Base-by-base conservation (phyloP, 2,797 vertebrate species). In the Esox lucius region DNA sequence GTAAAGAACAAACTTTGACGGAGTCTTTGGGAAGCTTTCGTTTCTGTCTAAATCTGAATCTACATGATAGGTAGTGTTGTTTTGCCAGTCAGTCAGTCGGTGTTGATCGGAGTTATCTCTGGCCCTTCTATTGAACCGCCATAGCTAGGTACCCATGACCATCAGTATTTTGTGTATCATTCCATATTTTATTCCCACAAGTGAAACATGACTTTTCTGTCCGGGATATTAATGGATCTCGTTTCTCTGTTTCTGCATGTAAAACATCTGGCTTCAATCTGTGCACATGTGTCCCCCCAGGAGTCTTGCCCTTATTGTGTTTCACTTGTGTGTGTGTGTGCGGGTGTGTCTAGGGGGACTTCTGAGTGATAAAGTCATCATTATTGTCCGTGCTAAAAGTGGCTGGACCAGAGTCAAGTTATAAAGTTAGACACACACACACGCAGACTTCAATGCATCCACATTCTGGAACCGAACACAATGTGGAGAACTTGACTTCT, bases 211-310 rank as follows among this genome's bases (percentile, higher is more conserved):
- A 15, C 42, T 46, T 24, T 46, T 53, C 51, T 72, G 2, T 72
- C 0, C 74, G 5, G 71, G 33, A 80, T 62, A 83, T 84, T 85
- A 87, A 86, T 81, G 89, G 87, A 87, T 81, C 72, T 76, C 64
- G 22, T 65, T 62, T 42, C 75, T 72, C 42, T 24, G 39, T 31
- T 86, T 75, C 62, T 81, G 73, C 83, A 71, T 86, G 79, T 85
- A 81, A 80, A 90, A 91, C 91, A 92, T 92, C 91, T 92, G 91
- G 90, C 87, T 90, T 91, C 77, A 78, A 78, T 78, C 77, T 78
- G 77, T 15, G 72, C 26, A 35, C 48, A 70, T 59, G 33, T 81
- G 46, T 2, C 68, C 86, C 82, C 87, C 49, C 15, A 78, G 81
- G 90, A 89, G 78, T 72, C 46, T 66, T 81, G 80, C 81, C 33